Evolutionary conservation across 1,140 invertebrate genomes (phyloP).

Genomic region (Drosophila nikananu): DNA sequence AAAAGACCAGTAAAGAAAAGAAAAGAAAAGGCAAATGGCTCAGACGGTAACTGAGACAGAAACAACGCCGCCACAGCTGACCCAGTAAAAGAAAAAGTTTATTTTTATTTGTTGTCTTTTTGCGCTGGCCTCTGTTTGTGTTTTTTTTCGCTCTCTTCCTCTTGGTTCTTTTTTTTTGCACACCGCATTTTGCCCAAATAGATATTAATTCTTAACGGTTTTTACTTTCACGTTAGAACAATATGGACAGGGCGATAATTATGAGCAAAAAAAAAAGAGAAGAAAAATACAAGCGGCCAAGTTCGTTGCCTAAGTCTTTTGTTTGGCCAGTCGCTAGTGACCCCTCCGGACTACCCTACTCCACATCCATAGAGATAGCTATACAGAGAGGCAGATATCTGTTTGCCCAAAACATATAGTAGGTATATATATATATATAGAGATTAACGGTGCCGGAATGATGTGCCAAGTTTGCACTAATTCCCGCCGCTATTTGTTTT

Average conservation of each 20-base stretch:
- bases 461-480: slow-evolving; percentile 61
- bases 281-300: slow-evolving; percentile 37
- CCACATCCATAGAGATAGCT: slow-evolving; percentile 19
- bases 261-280: slow-evolving; percentile 62
- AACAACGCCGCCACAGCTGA: slow-evolving; percentile 51
- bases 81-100: slow-evolving; percentile 83
- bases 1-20: slow-evolving; percentile 7
- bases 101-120: slow-evolving; percentile 58
- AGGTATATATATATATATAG: neutral
- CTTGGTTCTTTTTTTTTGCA: slow-evolving; percentile 5
- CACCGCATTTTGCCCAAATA: slow-evolving; percentile 61
- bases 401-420: slow-evolving; percentile 3
- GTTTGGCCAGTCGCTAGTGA: slow-evolving; percentile 56
- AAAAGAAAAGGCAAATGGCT: slow-evolving; percentile 53
- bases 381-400: neutral
- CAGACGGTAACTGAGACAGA: slow-evolving; percentile 51
- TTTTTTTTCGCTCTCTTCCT: neutral
- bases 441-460: slow-evolving; percentile 61
- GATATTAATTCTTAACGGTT: slow-evolving; percentile 84
- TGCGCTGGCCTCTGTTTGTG: slow-evolving; percentile 22
- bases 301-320: slow-evolving; percentile 74
- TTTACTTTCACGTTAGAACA: slow-evolving; percentile 83
- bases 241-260: slow-evolving; percentile 81
- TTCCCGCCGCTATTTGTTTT: slow-evolving; percentile 45
- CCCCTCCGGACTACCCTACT: slow-evolving; percentile 18